Conservation (phyloP, 2,113 vertebrate species). For the Hymenochirus boettgeri region DNA sequence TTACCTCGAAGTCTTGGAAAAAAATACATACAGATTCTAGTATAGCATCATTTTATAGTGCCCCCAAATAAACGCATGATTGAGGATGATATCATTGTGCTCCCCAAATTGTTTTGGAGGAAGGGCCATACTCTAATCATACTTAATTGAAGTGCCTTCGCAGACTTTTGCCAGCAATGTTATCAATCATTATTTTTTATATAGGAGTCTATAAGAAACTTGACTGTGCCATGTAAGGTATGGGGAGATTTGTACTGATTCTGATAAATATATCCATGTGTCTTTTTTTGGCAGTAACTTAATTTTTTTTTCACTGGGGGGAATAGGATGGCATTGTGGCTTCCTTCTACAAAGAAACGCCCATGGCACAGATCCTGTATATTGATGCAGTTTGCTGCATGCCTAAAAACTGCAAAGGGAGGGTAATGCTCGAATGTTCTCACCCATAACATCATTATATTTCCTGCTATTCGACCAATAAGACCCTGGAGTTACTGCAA, state of each 20-base stretch:
- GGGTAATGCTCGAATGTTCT: conserved; percentile 82
- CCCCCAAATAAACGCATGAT: conserved; percentile 79
- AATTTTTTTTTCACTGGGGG: conserved; percentile 55
- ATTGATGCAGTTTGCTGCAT: conserved; percentile 98
- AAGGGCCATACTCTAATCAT: conserved; percentile 88
- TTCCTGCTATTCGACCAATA: conserved; percentile 8
- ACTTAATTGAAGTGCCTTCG: conserved; percentile 98
- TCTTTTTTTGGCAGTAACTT: conserved; percentile 52
- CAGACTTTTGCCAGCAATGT: conserved; percentile 99
- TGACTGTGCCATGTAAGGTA: conserved; percentile 87
- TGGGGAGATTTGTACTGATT: conserved; percentile 69
- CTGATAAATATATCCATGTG: conserved; percentile 63
- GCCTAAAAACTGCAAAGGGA: conserved; percentile 85
- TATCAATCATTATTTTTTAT: conserved; percentile 99
- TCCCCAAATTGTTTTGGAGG: conserved; percentile 78
- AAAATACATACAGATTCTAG: conserved; percentile 93
- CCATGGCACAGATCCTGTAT: conserved; percentile 87
- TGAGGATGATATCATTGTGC: conserved; percentile 70
- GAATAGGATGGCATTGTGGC: conserved; percentile 72
- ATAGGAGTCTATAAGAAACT: conserved; percentile 83
- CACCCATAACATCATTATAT: conserved; percentile 52
- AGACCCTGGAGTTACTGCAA: conserved; percentile 69
- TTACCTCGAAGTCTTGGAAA: conserved; percentile 99
- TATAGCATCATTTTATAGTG: conserved; percentile 50
- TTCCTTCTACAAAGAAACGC: conserved; percentile 68